A percentile compares a stretch with the other conserved stretches of the same genome.
Evolutionary conservation across 2,113 vertebrate genomes (phyloP).

Genomic region (Danionella cerebrum): DNA sequence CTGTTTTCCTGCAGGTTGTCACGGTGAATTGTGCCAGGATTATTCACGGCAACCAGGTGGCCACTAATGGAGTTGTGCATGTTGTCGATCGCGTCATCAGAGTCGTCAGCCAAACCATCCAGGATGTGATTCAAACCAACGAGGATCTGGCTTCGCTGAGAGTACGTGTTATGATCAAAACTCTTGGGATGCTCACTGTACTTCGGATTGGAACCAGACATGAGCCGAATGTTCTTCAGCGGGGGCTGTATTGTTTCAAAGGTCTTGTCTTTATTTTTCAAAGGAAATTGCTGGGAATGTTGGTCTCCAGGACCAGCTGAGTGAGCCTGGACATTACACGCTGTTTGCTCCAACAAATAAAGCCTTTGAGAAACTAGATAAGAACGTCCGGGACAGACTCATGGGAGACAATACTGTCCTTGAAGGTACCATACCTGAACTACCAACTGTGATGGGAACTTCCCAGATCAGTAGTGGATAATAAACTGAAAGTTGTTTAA

Average conservation of each 20-base stretch:
- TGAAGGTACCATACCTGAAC: constrained; percentile 65
- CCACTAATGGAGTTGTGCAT: constrained; percentile 94
- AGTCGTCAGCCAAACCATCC: constrained; percentile 71
- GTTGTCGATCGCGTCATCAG: constrained; percentile 86
- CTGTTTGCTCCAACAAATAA: constrained; percentile 89
- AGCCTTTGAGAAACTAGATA: constrained; percentile 76
- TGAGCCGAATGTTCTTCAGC: no score
- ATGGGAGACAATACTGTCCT: constrained; percentile 75
- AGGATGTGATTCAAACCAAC: constrained; percentile 69
- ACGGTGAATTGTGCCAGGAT: constrained; percentile 95
- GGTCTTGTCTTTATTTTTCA: no score
- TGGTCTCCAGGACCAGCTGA: constrained; percentile 69
- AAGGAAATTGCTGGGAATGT: constrained; percentile 71
- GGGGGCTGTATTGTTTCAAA: no score
- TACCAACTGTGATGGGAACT: neutral
- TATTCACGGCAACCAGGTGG: constrained; percentile 88
- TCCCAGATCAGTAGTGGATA: no score
- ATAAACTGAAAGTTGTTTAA: no score
- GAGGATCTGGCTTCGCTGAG: constrained; percentile 77
- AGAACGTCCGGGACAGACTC: constrained; percentile 71
- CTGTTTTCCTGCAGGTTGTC: constrained; percentile 88
- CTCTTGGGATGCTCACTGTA: neutral
- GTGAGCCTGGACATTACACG: constrained; percentile 80
- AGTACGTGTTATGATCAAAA: constrained; percentile 55
- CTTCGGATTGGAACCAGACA: no score